phyloP scores from a whole-genome alignment of 2,888 invertebrate genomes.

The Perdita meconis region DNA sequence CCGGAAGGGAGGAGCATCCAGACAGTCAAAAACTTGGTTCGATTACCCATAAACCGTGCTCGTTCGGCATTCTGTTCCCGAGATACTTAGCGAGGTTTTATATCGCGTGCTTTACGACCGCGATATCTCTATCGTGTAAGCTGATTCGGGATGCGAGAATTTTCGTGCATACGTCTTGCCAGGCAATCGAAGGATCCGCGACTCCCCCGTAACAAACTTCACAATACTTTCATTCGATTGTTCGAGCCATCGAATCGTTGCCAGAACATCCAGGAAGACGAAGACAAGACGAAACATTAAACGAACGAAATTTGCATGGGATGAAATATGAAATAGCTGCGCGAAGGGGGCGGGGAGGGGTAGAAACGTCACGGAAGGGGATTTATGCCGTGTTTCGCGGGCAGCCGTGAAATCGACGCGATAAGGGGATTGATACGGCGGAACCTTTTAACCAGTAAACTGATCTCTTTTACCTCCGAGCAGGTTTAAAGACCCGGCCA shows the following conservation, averaged over 20 bases:
- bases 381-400: neutral
- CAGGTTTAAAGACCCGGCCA: slow-evolving; percentile 66
- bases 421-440: slow-evolving; percentile 34
- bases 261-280: too few relatives aligned
- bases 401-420: slow-evolving; percentile 25
- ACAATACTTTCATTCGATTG: neutral
- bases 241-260: neutral
- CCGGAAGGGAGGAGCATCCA: slow-evolving; percentile 74
- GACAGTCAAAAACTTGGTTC: slow-evolving; percentile 77
- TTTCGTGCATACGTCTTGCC: slow-evolving; percentile 52
- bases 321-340: too few relatives aligned
- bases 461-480: slow-evolving; percentile 66
- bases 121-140: slow-evolving; percentile 62
- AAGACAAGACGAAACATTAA: too few relatives aligned
- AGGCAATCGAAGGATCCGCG: too few relatives aligned
- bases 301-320: too few relatives aligned
- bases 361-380: neutral
- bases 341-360: too few relatives aligned
- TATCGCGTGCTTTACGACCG: slow-evolving; percentile 72
- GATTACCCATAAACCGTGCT: slow-evolving; percentile 76
- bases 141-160: slow-evolving; percentile 39
- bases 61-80: slow-evolving; percentile 76
- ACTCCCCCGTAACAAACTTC: neutral
- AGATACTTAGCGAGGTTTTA: slow-evolving; percentile 75
- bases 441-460: slow-evolving; percentile 39